A percentile compares a stretch with the other conserved stretches of the same genome.
phyloP scores from a whole-genome alignment of 2,113 vertebrate species.

The Nipponia nippon region DNA sequence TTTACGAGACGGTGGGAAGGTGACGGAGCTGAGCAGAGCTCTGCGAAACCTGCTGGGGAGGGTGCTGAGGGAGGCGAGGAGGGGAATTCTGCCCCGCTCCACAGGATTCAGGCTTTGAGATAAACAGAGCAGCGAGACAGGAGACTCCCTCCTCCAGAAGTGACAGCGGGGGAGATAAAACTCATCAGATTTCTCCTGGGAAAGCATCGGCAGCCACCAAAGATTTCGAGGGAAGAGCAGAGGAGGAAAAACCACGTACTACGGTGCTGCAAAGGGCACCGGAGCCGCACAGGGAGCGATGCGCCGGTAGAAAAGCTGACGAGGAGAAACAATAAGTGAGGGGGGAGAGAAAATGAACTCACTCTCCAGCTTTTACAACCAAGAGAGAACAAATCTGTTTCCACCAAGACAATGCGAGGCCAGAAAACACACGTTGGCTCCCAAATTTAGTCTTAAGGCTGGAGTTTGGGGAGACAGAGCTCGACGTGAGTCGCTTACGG shows the following conservation, averaged over 20 bases:
- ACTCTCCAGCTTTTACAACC: neutral
- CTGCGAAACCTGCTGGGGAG: neutral
- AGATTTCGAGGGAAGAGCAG: neutral
- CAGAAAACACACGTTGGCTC: rapidly evolving
- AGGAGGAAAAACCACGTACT: neutral
- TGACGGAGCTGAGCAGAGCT: neutral
- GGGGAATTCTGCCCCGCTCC: neutral
- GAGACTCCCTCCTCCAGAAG: neutral
- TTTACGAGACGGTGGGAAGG: rapidly evolving
- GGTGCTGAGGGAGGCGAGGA: neutral
- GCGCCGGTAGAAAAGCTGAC: rapidly evolving
- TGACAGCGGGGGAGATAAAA: neutral
- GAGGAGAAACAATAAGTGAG: neutral
- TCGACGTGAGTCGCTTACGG: rapidly evolving
- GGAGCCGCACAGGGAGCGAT: rapidly evolving
- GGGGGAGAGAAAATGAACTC: neutral
- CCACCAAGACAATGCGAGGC: too few species aligned
- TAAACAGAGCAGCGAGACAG: neutral
- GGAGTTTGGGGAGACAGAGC: too few species aligned
- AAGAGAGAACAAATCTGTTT: too few species aligned
- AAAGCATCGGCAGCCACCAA: neutral
- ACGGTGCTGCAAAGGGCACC: neutral
- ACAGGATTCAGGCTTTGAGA: neutral
- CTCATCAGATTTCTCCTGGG: neutral
- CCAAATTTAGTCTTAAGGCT: rapidly evolving